Conservation (phyloP, 2,888 invertebrate species). For the Tridacna crocea region DNA sequence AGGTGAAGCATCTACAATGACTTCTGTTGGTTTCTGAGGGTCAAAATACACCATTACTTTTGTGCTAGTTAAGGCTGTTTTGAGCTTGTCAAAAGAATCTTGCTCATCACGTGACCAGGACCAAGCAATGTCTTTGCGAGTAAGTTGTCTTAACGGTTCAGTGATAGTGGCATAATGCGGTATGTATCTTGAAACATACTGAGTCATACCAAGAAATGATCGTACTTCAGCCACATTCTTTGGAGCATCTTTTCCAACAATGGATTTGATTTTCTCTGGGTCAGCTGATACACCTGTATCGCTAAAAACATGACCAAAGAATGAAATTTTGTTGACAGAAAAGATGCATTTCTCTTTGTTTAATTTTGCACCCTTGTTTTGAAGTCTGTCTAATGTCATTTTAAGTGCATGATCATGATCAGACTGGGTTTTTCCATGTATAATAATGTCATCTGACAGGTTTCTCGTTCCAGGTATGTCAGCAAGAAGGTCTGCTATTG, state of each 20-base stretch:
- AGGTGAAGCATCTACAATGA: slow-evolving; percentile 69
- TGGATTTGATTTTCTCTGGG: slow-evolving; percentile 41
- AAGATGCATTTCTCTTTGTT: slow-evolving; percentile 34
- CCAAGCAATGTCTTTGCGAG: slow-evolving; percentile 45
- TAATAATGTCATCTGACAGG: slow-evolving; percentile 32
- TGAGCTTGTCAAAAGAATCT: slow-evolving; percentile 57
- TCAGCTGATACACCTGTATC: slow-evolving; percentile 40
- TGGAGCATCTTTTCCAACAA: slow-evolving; percentile 21
- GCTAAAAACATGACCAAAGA: slow-evolving; percentile 50
- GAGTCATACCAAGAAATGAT: slow-evolving; percentile 54
- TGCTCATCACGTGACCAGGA: slow-evolving; percentile 44
- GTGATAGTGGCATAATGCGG: slow-evolving; percentile 45
- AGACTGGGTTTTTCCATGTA: slow-evolving; percentile 32
- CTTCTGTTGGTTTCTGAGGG: slow-evolving; percentile 47
- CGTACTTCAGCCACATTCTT: slow-evolving; percentile 36
- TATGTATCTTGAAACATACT: slow-evolving; percentile 44
- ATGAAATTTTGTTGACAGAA: slow-evolving; percentile 38
- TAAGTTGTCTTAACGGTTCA: slow-evolving; percentile 62
- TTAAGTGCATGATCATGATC: slow-evolving; percentile 34
- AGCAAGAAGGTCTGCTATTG: slow-evolving; percentile 24
- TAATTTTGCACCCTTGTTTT: slow-evolving; percentile 28
- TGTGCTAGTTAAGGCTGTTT: slow-evolving; percentile 44
- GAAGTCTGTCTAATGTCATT: slow-evolving; percentile 28
- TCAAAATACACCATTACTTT: slow-evolving; percentile 64
- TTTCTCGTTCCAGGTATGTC: slow-evolving; percentile 38